Base-by-base conservation (phyloP, 2,113 vertebrate genomes). In the Mormyrus iriodes region DNA sequence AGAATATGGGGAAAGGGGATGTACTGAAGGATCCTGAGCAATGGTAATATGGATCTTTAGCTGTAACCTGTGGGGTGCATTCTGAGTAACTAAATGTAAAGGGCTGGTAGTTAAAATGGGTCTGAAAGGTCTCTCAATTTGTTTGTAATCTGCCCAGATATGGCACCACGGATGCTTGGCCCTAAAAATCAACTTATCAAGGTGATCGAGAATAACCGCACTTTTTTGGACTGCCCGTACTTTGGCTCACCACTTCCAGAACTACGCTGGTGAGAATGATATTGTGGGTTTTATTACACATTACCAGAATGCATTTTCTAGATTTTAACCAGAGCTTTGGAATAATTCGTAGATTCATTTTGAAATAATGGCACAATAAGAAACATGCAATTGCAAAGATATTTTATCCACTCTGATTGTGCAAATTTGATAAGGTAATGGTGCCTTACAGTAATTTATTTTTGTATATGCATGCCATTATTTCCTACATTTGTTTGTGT, bases 191-290 rank as follows among this genome's bases (percentile, higher is more conserved):
- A 98, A 93, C 94, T 98, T 90, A 98, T 99, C 85, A 97, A 94
- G 92, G 98, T 99, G 85, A 97, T 97, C 2, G 94, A 97, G 89
- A 97, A 98, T 94, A 98, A 98, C 93, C 95, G 95, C 61, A 98
- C 97, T 2, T 96, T 96, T 10, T 95, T 99, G 1, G 97, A 98
- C 90, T 99, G 98, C 84, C 97, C 97, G 0, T 99, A 97, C 91
- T 99, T 99, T 0, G 98, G 98, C n/a, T 99, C 98, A 0, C 98
- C 98, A 0, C 95, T 97, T 48, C 98, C 98, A 1, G 95, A 95
- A 2, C 93, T 99, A 51, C 96, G 98, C 90, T 99, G 98, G 98
- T 99, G 94, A 97, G 97, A 58, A 69, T 8, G 35, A 79, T 79
- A 24, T 46, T 44, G 55, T 44, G 44, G 76, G 49, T 39, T 84